Evolutionary conservation across 2,797 vertebrate genomes (phyloP), one percentile per base, ranked within the genome.

Genomic region (Rallus crepitans): DNA sequence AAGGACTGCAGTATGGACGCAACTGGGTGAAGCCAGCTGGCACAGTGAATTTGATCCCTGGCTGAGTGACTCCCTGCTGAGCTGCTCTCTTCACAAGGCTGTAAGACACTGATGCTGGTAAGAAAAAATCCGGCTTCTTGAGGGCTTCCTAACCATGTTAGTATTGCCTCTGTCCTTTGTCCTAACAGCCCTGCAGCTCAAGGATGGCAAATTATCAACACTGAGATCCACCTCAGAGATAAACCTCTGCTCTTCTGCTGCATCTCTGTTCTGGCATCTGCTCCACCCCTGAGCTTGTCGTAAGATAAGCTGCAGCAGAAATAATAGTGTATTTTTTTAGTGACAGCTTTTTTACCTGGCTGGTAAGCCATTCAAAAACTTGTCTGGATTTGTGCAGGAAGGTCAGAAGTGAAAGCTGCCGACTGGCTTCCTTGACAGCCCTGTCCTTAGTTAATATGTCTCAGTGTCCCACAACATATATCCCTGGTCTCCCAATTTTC

Each of bases 41-140:
- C 60, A 55, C 0, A 0, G 27, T 8, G n/a, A 53, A 6, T 59
- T 25, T 18, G 47, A 64, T 35, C 2, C 6, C 48, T n/a, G 35
- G 48, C 61, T 33, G 35, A 89, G 53, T 28, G 78, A 64, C 35
- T 75, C 48, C 40, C 39, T 39, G 10, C 21, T 6, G 31, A 70
- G 42, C 15, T 27, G 31, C 35, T 64, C 47, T 90, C 57, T 16
- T 15, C 15, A 1, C 21, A 25, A 72, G 37, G 50, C 69, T 92
- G 61, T 37, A 12, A 25, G 31, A 52, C 70, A 40, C 14, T 3
- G 27, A 20, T 2, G 3, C 48, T 90, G 70, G 21, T 80, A 37
- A 61, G 52, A 76, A 87, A 35, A 31, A 42, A 6, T 8, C 4
- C 42, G 31, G 4, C 19, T 77, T 83, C 33, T 61, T 31, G 48